Base-by-base conservation (phyloP, 2,797 vertebrate species). In the Betta splendens region DNA sequence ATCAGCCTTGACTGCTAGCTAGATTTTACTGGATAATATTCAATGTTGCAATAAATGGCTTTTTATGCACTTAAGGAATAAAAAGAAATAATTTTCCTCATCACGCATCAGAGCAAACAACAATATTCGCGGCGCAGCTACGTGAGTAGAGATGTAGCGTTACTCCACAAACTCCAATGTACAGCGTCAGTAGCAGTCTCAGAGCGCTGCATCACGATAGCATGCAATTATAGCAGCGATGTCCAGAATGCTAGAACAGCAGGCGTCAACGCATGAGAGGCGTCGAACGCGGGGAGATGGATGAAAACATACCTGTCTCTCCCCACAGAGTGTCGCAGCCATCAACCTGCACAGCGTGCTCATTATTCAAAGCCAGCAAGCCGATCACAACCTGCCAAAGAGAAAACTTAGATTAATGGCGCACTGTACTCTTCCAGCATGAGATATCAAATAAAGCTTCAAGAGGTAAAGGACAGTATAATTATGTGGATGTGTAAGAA, bases 281-380 rank as follows among this genome's bases (percentile, higher is more conserved):
- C 18, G 17, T 28, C 37, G 63, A 80, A 75, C 55, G 64, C 66
- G 55, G 69, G 81, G 71, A 76, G 80, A 79, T 80, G 68, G 86
- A 87, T 84, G 81, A 72, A 84, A 59, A 89, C 82, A 69, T 96
- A 99, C 98, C 96, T 94, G 97, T 99, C 93, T 99, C 98, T 91
- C 98, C 98, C 98, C 98, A 99, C 80, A 98, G 88, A 17, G 93
- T 92, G 89, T 99, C 98, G 21, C 94, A 94, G 82, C 92, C 92
- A 83, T 98, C 94, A 90, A 98, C 92, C 79, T 98, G 94, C 82
- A 97, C 76, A 35, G 83, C 87, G 15, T 91, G 89, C 64, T 97
- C 95, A 85, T 93, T 92, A 81, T 88, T 93, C 74, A 92, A 74
- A n/a, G 83, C 81, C 89, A 98, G 84, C 91, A 99, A 90, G 83